phyloP scores from a whole-genome alignment of 2,888 invertebrate species.

The Oeneis ivallda region DNA sequence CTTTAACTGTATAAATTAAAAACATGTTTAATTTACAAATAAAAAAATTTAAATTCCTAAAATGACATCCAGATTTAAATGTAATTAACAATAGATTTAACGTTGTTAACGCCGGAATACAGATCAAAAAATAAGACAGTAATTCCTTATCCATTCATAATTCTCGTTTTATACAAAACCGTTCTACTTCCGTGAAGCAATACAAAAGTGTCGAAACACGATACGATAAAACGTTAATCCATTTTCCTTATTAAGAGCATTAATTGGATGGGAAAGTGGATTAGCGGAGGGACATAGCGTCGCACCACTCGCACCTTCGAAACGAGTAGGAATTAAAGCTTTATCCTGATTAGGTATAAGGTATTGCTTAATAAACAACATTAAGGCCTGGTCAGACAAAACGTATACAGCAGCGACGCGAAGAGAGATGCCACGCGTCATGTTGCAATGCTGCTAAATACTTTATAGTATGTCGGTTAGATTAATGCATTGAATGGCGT shows the following conservation, averaged over 20 bases:
- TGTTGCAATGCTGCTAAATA: too few species aligned
- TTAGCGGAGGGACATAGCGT: slow-evolving; percentile 48
- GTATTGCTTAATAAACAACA: not conserved
- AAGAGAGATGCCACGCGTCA: too few species aligned
- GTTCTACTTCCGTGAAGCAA: slow-evolving; percentile 25
- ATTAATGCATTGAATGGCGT: too few species aligned
- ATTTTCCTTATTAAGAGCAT: slow-evolving; percentile 53
- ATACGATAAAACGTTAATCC: slow-evolving; percentile 47
- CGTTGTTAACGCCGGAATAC: too few species aligned
- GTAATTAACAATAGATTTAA: too few species aligned
- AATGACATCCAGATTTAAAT: too few species aligned
- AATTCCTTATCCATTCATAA: not conserved
- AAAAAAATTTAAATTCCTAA: too few species aligned
- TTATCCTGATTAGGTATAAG: not conserved
- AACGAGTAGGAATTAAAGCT: slow-evolving; percentile 8
- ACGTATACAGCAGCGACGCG: too few species aligned
- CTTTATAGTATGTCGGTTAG: too few species aligned
- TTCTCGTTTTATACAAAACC: not conserved
- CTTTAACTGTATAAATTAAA: too few species aligned
- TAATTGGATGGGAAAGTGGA: slow-evolving; percentile 68
- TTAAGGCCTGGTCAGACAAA: not conserved
- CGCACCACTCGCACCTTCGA: slow-evolving; percentile 11
- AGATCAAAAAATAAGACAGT: not conserved
- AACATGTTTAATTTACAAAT: too few species aligned
- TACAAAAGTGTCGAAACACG: slow-evolving; percentile 35